Conservation (phyloP, 2,797 vertebrate species). For the Pelobates cultripes region DNA sequence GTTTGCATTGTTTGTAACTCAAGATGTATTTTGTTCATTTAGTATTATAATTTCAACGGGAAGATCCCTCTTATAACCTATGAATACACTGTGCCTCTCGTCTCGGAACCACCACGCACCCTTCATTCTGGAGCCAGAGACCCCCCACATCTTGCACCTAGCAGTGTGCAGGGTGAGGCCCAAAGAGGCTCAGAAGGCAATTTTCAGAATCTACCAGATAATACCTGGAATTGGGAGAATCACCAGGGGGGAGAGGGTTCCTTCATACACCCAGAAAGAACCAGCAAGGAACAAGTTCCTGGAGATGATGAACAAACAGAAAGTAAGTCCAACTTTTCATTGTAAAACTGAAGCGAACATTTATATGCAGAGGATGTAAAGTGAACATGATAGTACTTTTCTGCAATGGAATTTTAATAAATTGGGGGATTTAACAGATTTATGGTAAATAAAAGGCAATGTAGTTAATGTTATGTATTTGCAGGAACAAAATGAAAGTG, state of each 20-base stretch:
- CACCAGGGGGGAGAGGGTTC: slow-evolving; percentile 4
- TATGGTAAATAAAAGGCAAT: too few species aligned
- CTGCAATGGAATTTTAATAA: too few species aligned
- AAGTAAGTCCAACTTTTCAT: slow-evolving; percentile 1
- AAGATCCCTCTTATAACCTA: slow-evolving; percentile 88
- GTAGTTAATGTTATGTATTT: too few species aligned
- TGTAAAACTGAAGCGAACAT: too few species aligned
- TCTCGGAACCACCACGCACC: slow-evolving; percentile 42
- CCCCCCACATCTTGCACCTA: slow-evolving; percentile 28
- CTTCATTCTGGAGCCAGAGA: slow-evolving; percentile 29
- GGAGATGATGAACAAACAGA: slow-evolving; percentile 23
- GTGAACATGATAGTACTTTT: too few species aligned
- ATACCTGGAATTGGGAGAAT: slow-evolving; percentile 36
- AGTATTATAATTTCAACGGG: slow-evolving; percentile 92
- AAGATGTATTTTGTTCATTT: slow-evolving; percentile 43
- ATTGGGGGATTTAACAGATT: too few species aligned
- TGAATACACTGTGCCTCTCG: slow-evolving; percentile 80
- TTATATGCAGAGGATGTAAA: too few species aligned
- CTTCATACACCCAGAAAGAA: background rate
- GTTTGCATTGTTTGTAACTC: background rate
- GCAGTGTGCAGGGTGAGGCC: slow-evolving; percentile 60
- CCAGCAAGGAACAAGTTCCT: slow-evolving; percentile 20
- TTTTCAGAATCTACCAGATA: slow-evolving; percentile 61
- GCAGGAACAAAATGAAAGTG: too few species aligned
- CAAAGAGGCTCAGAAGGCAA: slow-evolving; percentile 56